These are phyloP conservation scores for Diarsia brunnea DNA, from an alignment of 2,888 invertebrate genomes.

Conservation along the genomic window DNA sequence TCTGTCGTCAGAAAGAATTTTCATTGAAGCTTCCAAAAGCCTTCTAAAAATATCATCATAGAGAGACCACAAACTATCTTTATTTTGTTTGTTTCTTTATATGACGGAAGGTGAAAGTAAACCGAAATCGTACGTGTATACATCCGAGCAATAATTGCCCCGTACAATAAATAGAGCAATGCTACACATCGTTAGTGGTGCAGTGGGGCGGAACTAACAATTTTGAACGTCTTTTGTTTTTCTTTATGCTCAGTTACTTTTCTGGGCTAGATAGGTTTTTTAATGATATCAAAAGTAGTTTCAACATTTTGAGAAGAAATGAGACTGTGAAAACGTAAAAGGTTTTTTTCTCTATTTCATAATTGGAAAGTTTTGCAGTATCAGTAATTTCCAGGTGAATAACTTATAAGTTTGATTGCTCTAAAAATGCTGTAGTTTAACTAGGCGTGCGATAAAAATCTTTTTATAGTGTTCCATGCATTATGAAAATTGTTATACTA, in stretches of 20 bases:
- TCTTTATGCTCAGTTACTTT: slow-evolving; percentile 33
- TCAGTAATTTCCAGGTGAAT: neutral
- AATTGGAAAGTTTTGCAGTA: neutral
- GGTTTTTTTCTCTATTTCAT: neutral
- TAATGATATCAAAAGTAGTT: neutral
- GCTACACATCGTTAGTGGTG: slow-evolving; percentile 55
- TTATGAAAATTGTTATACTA: neutral
- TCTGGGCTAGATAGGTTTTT: slow-evolving; percentile 20
- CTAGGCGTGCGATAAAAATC: neutral
- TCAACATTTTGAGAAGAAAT: neutral
- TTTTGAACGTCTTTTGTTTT: slow-evolving; percentile 40
- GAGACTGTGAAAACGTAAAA: neutral
- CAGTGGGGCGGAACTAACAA: slow-evolving; percentile 48
- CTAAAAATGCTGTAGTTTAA: neutral
- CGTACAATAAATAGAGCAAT: slow-evolving; percentile 45
- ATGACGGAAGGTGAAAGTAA: slow-evolving; percentile 71
- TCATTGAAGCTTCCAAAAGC: neutral
- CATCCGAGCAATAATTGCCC: slow-evolving; percentile 44
- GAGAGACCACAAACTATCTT: neutral
- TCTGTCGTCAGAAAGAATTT: neutral
- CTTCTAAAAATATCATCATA: neutral
- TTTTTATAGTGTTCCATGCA: neutral
- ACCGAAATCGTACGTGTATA: slow-evolving; percentile 33
- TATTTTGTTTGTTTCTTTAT: slow-evolving; percentile 10
- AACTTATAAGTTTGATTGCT: neutral